Evolutionary conservation across 2,113 vertebrate genomes (phyloP).

Genomic region (Pluvialis apricaria): DNA sequence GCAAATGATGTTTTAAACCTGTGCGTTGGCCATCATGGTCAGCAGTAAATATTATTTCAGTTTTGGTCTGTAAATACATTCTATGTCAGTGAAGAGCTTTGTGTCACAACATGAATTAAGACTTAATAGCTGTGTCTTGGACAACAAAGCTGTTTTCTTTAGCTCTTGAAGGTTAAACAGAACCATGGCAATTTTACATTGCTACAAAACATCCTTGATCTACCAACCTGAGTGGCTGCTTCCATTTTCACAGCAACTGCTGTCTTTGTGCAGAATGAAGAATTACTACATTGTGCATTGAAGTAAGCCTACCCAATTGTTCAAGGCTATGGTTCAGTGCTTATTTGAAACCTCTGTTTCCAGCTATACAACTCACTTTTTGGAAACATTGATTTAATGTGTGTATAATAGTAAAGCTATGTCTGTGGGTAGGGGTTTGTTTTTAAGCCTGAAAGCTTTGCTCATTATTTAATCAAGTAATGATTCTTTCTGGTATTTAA

Average conservation of each 20-base stretch:
- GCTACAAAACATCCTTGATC: background rate
- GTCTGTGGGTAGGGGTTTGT: background rate
- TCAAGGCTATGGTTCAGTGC: background rate
- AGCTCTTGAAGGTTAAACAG: background rate
- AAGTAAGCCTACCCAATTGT: background rate
- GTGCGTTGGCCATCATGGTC: background rate
- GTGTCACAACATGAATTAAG: background rate
- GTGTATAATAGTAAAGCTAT: background rate
- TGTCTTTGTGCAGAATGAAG: background rate
- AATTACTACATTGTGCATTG: background rate
- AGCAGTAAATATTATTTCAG: background rate
- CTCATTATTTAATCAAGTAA: background rate
- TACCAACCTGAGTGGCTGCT: background rate
- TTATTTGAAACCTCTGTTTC: background rate
- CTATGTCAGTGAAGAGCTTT: background rate
- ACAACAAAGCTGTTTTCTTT: background rate
- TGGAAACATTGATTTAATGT: background rate
- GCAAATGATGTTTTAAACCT: background rate
- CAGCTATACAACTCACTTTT: background rate
- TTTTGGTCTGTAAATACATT: background rate
- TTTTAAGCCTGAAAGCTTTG: background rate
- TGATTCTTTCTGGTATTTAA: background rate
- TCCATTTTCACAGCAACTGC: background rate
- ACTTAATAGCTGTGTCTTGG: background rate
- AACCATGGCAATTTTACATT: background rate